These are phyloP conservation scores for Bombus pascuorum DNA, from an alignment of 1,140 invertebrate species.

Conservation along the genomic window DNA sequence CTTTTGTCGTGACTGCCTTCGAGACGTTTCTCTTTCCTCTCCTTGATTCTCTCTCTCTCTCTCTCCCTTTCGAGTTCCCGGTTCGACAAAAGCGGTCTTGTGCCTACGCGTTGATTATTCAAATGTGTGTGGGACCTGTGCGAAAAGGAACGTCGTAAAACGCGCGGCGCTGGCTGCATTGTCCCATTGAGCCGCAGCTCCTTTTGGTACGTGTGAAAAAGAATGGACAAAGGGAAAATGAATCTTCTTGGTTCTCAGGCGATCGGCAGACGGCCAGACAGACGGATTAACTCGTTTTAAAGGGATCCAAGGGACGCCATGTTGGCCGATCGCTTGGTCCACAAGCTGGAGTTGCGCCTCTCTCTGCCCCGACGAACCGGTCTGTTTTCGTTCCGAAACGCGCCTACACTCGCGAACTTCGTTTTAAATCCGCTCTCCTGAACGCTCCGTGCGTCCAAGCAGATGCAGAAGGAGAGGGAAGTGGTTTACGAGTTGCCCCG, in stretches of 20 bases:
- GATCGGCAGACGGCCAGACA: conserved; percentile 72
- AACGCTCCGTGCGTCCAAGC: not conserved
- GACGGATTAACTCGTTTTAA: conserved; percentile 75
- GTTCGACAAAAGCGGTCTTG: conserved; percentile 26
- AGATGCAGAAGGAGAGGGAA: not conserved
- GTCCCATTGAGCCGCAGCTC: conserved; percentile 62
- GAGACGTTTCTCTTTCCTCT: not conserved
- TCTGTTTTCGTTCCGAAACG: conserved; percentile 62
- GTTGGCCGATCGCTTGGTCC: conserved; percentile 45
- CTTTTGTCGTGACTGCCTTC: conserved; percentile 38
- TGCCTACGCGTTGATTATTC: conserved; percentile 53
- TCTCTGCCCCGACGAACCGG: conserved; percentile 43
- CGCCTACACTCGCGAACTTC: conserved; percentile 58
- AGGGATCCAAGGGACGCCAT: conserved; percentile 66
- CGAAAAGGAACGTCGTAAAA: conserved; percentile 48
- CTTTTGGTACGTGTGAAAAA: conserved; percentile 76
- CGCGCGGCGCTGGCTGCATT: conserved; percentile 54
- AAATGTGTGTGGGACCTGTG: conserved; percentile 58
- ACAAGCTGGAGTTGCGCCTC: conserved; percentile 2
- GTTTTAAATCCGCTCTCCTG: conserved; percentile 25
- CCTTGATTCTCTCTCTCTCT: too few species aligned
- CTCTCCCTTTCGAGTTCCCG: not conserved
- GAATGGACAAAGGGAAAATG: conserved; percentile 76
- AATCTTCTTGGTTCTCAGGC: conserved; percentile 77
- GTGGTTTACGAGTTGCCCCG: not conserved